Conservation (phyloP, 2,888 invertebrate species). For the Torymus auratus region DNA sequence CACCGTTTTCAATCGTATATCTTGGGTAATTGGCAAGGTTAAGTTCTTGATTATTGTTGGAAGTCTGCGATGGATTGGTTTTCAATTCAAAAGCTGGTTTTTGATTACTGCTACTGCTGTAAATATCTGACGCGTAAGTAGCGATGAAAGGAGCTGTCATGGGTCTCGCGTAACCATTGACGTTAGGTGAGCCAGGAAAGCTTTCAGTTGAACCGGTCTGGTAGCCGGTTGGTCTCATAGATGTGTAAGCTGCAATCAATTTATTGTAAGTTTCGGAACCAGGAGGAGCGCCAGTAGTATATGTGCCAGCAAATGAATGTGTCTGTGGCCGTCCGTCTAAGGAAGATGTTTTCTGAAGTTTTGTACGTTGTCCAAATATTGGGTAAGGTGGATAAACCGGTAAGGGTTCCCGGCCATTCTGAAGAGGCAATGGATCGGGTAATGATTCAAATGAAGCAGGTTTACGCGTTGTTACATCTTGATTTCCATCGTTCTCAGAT, state of each 20-base stretch:
- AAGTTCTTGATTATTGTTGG: slow-evolving; percentile 18
- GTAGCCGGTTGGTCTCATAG: slow-evolving; percentile 33
- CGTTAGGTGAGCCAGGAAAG: slow-evolving; percentile 19
- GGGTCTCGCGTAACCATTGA: slow-evolving; percentile 47
- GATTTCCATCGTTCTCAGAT: slow-evolving; percentile 38
- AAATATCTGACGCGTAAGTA: slow-evolving; percentile 24
- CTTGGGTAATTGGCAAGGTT: slow-evolving; percentile 64
- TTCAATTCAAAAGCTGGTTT: slow-evolving; percentile 13
- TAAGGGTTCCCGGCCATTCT: slow-evolving; percentile 30
- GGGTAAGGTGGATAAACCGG: slow-evolving; percentile 58
- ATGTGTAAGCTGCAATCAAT: slow-evolving; percentile 32
- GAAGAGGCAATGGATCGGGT: slow-evolving; percentile 47
- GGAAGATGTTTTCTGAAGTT: slow-evolving; percentile 66
- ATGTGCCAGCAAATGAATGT: slow-evolving; percentile 23
- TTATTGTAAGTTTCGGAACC: slow-evolving; percentile 31
- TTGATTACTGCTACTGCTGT: slow-evolving; percentile 6
- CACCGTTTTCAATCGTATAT: slow-evolving; percentile 71
- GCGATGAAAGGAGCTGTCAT: slow-evolving; percentile 33
- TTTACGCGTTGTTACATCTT: not conserved
- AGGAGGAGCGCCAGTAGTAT: slow-evolving; percentile 2
- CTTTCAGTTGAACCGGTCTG: not conserved
- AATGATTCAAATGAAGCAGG: slow-evolving; percentile 31
- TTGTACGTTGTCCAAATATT: slow-evolving; percentile 70
- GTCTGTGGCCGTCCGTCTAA: not conserved
- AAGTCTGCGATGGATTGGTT: not conserved